phyloP scores from a whole-genome alignment of 2,888 invertebrate species.

The Drosophila subsilvestris region DNA sequence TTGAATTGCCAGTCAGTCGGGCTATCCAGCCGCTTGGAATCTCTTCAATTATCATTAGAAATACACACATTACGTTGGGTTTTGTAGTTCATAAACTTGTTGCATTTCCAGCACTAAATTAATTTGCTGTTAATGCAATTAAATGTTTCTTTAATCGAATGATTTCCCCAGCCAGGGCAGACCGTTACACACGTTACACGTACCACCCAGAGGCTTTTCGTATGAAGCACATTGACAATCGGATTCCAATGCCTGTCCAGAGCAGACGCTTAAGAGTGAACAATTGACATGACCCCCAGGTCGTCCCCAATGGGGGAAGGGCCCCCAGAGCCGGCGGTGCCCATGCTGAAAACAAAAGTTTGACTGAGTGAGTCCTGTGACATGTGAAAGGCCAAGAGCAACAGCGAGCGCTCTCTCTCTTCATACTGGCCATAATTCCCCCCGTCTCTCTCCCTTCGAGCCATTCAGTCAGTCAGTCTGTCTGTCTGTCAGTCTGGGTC shows the following conservation, averaged over 20 bases:
- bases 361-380: slow-evolving; percentile 73
- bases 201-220: slow-evolving; percentile 26
- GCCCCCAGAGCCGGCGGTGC: neutral
- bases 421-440: neutral
- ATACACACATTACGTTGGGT: neutral
- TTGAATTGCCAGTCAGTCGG: slow-evolving; percentile 56
- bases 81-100: slow-evolving; percentile 1
- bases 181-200: neutral
- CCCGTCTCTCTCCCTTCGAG: neutral
- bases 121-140: slow-evolving; percentile 14
- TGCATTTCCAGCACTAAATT: slow-evolving; percentile 1
- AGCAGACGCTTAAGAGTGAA: slow-evolving; percentile 32
- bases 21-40: neutral
- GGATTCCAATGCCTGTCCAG: slow-evolving; percentile 43
- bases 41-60: neutral
- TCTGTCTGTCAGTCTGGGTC: slow-evolving; percentile 30
- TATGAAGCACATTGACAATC: slow-evolving; percentile 39
- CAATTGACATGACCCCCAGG: slow-evolving; percentile 36
- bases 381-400: slow-evolving; percentile 78
- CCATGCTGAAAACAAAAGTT: slow-evolving; percentile 69
- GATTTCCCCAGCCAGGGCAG: slow-evolving; percentile 4
- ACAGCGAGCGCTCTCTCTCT: slow-evolving; percentile 16
- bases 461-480: slow-evolving; percentile 3
- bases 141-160: slow-evolving; percentile 10
- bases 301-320: neutral